Conservation (phyloP, 92 coral and sea anemone species). For the Palythoa grandiflora region DNA sequence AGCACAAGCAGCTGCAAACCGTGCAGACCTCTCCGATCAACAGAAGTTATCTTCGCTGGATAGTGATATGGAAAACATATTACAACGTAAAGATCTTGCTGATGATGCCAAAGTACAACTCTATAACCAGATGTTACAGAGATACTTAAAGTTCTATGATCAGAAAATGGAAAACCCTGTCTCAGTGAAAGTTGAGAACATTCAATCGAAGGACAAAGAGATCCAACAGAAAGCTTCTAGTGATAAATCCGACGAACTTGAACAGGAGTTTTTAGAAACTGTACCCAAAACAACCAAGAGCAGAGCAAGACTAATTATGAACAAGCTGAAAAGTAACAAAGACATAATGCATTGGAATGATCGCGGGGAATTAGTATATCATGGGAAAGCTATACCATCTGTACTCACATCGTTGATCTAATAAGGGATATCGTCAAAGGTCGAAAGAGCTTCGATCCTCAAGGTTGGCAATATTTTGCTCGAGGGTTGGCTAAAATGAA, state of each 20-base stretch:
- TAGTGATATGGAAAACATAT: not conserved
- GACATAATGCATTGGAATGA: constrained; percentile 59
- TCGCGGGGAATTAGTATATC: constrained; percentile 49
- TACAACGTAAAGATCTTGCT: not conserved
- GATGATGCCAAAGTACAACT: not conserved
- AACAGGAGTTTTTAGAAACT: constrained; percentile 37
- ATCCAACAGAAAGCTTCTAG: constrained; percentile 5
- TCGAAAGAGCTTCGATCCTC: constrained; percentile 51
- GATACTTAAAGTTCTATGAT: not conserved
- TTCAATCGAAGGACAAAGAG: constrained; percentile 3
- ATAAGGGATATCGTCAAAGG: constrained; percentile 52
- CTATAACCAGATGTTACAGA: not conserved
- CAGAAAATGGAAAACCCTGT: not conserved
- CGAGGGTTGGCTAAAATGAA: constrained; percentile 48
- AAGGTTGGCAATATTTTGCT: constrained; percentile 54
- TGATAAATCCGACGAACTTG: constrained; percentile 15
- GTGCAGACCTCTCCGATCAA: not conserved
- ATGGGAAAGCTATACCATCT: constrained; percentile 48
- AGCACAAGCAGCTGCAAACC: constrained; percentile 4
- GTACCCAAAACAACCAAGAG: constrained; percentile 38
- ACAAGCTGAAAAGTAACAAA: constrained; percentile 40
- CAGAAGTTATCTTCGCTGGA: constrained; percentile 1
- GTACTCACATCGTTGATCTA: constrained; percentile 62
- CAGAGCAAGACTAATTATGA: constrained; percentile 43
- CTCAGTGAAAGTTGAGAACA: not conserved